phyloP scores from a whole-genome alignment of 2,888 invertebrate species.

The Lasioglossum calceatum region DNA sequence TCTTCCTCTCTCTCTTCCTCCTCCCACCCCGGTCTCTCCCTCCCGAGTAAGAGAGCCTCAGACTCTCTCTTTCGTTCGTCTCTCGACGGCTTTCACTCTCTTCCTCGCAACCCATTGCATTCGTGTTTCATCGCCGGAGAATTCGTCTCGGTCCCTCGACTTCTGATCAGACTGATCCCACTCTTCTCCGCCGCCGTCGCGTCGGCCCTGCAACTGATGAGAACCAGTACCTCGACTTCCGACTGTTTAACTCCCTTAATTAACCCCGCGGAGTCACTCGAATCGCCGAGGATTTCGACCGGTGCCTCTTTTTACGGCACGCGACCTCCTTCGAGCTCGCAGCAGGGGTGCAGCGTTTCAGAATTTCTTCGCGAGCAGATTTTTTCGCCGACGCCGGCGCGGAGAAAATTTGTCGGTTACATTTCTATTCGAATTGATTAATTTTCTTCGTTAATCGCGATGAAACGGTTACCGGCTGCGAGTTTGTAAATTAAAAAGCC shows the following conservation, averaged over 20 bases:
- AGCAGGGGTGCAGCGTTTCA: background rate
- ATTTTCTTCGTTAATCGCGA: background rate
- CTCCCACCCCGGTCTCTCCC: background rate
- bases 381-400: background rate
- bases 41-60: background rate
- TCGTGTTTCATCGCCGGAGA: constrained; percentile 38
- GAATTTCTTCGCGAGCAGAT: background rate
- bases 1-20: background rate
- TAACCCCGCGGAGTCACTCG: constrained; percentile 52
- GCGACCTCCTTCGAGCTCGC: constrained; percentile 50
- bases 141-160: constrained; percentile 58
- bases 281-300: constrained; percentile 47
- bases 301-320: constrained; percentile 50
- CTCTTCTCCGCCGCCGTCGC: background rate
- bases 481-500: background rate
- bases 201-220: constrained; percentile 27
- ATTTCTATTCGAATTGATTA: background rate
- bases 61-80: constrained; percentile 21
- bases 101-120: constrained; percentile 10
- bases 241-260: constrained; percentile 69
- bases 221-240: constrained; percentile 57
- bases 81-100: constrained; percentile 24
- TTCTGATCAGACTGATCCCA: constrained; percentile 54
- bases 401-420: background rate
- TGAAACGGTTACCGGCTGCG: background rate